Percentiles rank a stretch among this genome's conserved stretches.
phyloP scores from a whole-genome alignment of 2,113 vertebrate species.

The Cettia cetti region DNA sequence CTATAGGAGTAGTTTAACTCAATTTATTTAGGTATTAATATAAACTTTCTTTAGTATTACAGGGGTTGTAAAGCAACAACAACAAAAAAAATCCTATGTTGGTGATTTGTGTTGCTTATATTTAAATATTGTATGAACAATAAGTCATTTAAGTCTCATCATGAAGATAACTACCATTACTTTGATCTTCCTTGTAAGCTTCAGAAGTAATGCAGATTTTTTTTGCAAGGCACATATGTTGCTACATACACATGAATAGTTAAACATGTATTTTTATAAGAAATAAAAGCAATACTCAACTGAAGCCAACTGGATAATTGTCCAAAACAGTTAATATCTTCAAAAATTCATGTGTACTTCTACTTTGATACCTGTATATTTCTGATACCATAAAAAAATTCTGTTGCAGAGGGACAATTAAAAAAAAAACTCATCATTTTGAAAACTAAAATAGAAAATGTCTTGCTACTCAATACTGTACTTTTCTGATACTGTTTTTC shows the following conservation, averaged over 20 bases:
- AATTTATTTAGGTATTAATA: slow-evolving; percentile 3
- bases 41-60: neutral
- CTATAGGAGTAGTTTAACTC: neutral
- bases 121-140: neutral
- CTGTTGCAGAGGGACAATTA: neutral
- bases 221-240: neutral
- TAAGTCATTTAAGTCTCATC: neutral
- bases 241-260: neutral
- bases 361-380: neutral
- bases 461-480: neutral
- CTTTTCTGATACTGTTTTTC: neutral
- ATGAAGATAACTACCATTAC: neutral
- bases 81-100: neutral
- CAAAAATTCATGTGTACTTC: neutral
- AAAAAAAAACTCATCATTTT: neutral
- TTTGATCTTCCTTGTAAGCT: neutral
- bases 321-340: neutral
- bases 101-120: neutral
- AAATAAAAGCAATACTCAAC: neutral
- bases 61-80: neutral
- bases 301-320: neutral
- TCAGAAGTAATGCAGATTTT: neutral
- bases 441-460: neutral
- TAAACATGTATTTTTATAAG: neutral
- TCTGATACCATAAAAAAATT: neutral